phyloP scores from a whole-genome alignment of 2,113 vertebrate species.

The Acanthisitta chloris region DNA sequence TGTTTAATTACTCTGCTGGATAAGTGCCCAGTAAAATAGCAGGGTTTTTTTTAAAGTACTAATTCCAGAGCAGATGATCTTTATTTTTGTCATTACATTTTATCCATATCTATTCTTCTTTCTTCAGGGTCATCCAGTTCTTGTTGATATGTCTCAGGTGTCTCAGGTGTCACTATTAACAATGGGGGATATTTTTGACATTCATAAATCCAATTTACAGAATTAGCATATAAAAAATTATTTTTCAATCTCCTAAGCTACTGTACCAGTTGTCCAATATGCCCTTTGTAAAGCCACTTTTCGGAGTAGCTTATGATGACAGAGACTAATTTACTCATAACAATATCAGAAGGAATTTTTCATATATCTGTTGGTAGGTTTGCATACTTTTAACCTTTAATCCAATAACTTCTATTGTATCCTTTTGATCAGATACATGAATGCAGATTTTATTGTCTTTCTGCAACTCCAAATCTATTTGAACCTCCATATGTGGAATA shows the following conservation, averaged over 20 bases:
- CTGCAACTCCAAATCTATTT: neutral
- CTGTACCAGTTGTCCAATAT: neutral
- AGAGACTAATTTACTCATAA: neutral
- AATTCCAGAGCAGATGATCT: neutral
- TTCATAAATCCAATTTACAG: neutral
- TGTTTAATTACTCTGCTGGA: neutral
- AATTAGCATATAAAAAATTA: neutral
- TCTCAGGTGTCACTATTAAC: neutral
- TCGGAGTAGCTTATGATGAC: neutral
- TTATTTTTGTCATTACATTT: neutral
- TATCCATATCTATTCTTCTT: neutral
- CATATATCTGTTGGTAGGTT: neutral
- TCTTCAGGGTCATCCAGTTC: neutral
- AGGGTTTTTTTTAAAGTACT: neutral
- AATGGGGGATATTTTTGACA: neutral
- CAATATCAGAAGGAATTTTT: neutral
- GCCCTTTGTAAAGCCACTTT: neutral
- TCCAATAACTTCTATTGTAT: neutral
- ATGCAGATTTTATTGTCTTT: neutral
- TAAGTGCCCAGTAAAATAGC: neutral
- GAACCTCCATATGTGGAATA: neutral
- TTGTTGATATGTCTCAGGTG: neutral
- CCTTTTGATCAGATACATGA: neutral
- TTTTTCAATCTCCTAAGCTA: neutral
- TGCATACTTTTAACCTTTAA: neutral